A percentile compares a stretch with the other conserved stretches of the same genome.
These are phyloP conservation scores for Fregetta grallaria DNA, from an alignment of 2,113 vertebrate genomes.

Conservation along the genomic window DNA sequence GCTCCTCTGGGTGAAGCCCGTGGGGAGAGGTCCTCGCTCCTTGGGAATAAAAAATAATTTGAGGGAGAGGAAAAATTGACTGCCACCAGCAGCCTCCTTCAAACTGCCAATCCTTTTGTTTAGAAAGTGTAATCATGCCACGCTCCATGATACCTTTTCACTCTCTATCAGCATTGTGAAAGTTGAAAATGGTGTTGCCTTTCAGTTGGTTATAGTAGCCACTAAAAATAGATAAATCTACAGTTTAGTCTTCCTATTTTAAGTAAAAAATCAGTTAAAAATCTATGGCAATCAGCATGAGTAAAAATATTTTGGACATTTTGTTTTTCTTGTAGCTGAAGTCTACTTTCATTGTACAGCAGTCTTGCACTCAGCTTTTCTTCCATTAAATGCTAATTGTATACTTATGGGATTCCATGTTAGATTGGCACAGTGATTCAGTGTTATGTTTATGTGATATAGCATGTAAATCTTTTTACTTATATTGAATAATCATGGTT, in stretches of 20 bases:
- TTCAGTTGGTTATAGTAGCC: background rate
- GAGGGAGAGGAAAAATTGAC: background rate
- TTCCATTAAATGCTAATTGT: background rate
- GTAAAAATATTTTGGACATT: background rate
- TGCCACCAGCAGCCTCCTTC: background rate
- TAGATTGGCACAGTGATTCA: background rate
- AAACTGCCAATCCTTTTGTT: background rate
- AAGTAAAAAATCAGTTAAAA: background rate
- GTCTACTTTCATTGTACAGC: background rate
- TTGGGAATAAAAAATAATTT: background rate
- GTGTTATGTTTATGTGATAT: background rate
- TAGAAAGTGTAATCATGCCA: background rate
- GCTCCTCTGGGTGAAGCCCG: background rate
- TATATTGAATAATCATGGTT: conserved; percentile 18
- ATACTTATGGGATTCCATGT: background rate
- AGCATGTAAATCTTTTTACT: conserved; percentile 8
- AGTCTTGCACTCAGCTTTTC: background rate
- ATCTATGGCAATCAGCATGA: background rate
- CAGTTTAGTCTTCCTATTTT: background rate
- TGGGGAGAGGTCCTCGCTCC: background rate
- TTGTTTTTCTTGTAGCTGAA: background rate
- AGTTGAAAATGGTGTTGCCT: background rate
- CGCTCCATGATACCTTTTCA: background rate
- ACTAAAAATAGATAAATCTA: background rate
- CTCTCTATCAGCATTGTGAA: background rate